Percentiles rank a stretch among this genome's conserved stretches.
Conservation (phyloP, 2,797 vertebrate genomes). For the Acanthis flammea region DNA sequence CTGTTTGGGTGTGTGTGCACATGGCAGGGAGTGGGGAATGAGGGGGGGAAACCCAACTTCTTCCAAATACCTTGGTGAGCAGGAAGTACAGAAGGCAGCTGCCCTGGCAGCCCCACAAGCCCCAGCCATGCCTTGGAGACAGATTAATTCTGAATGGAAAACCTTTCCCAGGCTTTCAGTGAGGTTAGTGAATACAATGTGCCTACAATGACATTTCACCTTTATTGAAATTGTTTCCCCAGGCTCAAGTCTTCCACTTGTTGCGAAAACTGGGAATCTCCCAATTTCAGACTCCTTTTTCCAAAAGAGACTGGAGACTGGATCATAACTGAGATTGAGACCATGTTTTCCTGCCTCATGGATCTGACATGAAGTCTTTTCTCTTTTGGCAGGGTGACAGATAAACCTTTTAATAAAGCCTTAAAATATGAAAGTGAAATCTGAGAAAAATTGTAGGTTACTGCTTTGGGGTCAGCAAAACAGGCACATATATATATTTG, state of each 20-base stretch:
- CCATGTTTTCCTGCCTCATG: neutral
- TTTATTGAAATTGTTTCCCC: neutral
- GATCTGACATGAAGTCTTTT: neutral
- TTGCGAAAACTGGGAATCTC: neutral
- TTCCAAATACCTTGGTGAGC: neutral
- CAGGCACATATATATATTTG: rapidly evolving
- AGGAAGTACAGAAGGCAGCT: neutral
- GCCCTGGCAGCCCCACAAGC: neutral
- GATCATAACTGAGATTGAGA: neutral
- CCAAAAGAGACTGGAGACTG: neutral
- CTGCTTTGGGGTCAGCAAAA: neutral
- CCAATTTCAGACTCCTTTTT: neutral
- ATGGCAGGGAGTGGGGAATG: rapidly evolving
- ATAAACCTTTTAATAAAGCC: neutral
- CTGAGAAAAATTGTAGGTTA: neutral
- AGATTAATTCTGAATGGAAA: neutral
- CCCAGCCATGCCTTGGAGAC: neutral
- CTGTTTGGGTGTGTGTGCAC: neutral
- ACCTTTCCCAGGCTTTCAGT: rapidly evolving
- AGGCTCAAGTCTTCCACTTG: neutral
- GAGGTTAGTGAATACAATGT: neutral
- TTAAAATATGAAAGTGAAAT: neutral
- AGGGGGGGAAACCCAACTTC: neutral
- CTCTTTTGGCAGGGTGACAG: neutral
- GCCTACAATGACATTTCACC: neutral